Base-by-base conservation (phyloP, 53 echinoderm and acorn worm species). In the Patiria pectinifera region DNA sequence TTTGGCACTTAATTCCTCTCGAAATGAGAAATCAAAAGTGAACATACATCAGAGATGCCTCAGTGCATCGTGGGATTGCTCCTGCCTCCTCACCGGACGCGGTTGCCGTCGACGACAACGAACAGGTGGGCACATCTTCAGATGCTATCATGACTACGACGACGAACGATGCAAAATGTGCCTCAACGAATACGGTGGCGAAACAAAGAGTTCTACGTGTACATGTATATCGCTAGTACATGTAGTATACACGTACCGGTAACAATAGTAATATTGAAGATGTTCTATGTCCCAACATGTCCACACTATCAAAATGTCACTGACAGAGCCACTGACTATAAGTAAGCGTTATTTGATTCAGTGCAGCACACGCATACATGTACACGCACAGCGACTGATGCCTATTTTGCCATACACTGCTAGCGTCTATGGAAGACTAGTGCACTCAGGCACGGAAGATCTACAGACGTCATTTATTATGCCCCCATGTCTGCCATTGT, bases 71-170 rank as follows among this genome's bases (percentile, higher is more conserved):
- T 47, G 49, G 71, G 60, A 43, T 76, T 76, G 48, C 87, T 62
- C 88, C 88, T 13, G 21, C 60, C 19, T 25, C 60, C 76, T 45
- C 45, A 35, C 13, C n/a, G 46, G 86, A 86, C 74, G 86, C 53
- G 53, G 53, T 53, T 53, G 53, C 53, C 53, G 53, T 24, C 71
- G 77, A 76, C 76, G 87, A 77, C 45, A 78, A 77, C 18, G 88
- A 88, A 21, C 88, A 88, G 77, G 88, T 77, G 88, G 88, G 77
- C 45, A 3, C 88, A 45, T 88, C 88, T 61, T 88, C 43, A 18
- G 88, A 71, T 74, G 86, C 76, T 44, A 76, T 58, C 88, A 88
- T 88, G 76, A 45, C n/a, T n/a, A n/a, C 25, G 53, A 76, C 1
- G 74, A 23, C 13, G 14, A 11, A 23, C 19, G 66, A 66, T 66